phyloP scores from a whole-genome alignment of 1,140 invertebrate species.

The Philotrypesis tridentata region DNA sequence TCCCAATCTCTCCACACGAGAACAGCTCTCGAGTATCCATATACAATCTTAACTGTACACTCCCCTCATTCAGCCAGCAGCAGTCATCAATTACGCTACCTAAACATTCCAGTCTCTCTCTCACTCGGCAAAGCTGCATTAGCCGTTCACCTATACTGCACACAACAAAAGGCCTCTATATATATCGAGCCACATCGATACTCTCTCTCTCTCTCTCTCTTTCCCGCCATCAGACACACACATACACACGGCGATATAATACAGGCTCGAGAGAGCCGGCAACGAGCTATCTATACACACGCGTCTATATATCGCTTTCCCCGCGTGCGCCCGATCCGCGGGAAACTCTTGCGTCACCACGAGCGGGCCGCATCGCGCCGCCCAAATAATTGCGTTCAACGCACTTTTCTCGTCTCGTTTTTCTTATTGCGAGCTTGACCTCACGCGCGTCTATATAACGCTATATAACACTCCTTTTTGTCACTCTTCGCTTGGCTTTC shows the following conservation, averaged over 20 bases:
- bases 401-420: not conserved
- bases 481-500: not conserved
- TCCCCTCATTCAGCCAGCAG: not conserved
- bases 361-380: not conserved
- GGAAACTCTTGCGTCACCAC: not conserved
- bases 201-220: too few species aligned
- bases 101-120: not conserved
- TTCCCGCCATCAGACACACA: too few species aligned
- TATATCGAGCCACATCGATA: not conserved
- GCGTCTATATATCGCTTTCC: not conserved
- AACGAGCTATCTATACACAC: not conserved
- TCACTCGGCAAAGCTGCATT: not conserved
- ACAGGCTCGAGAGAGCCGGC: not conserved
- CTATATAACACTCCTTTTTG: not conserved
- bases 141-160: not conserved
- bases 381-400: too few species aligned
- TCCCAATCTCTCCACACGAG: too few species aligned
- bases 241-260: too few species aligned
- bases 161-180: not conserved
- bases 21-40: not conserved
- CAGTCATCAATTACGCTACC: not conserved
- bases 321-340: not conserved
- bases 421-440: not conserved
- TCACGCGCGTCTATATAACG: not conserved
- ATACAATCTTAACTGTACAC: not conserved